Evolutionary conservation across 2,888 invertebrate genomes (phyloP).

Genomic region (Stenurella melanura): DNA sequence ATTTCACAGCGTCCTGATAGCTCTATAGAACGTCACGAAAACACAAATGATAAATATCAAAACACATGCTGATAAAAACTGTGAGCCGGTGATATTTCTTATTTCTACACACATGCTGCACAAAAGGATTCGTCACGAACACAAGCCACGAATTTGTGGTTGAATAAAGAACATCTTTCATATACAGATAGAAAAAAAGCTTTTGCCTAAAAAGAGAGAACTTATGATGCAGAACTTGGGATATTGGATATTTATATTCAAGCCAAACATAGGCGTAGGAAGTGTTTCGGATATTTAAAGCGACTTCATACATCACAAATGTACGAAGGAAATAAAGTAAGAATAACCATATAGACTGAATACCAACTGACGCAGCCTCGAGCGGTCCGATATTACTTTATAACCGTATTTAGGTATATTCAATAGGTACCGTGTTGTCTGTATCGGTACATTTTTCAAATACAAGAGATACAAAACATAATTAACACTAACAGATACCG

Average conservation of each 20-base stretch:
- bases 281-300: conserved; percentile 8
- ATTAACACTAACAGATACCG: too few species aligned
- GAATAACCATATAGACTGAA: background rate
- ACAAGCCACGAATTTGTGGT: conserved; percentile 37
- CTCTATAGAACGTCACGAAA: conserved; percentile 46
- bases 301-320: background rate
- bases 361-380: background rate
- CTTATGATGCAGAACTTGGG: conserved; percentile 36
- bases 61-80: conserved; percentile 57
- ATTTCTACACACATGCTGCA: conserved; percentile 45
- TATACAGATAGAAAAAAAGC: conserved; percentile 37
- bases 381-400: background rate
- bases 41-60: conserved; percentile 59
- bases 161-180: conserved; percentile 39
- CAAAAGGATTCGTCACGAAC: conserved; percentile 45
- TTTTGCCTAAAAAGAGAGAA: conserved; percentile 31
- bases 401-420: too few species aligned
- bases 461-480: too few species aligned
- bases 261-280: conserved; percentile 17
- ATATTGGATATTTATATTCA: conserved; percentile 41
- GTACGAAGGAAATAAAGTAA: background rate
- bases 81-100: conserved; percentile 50
- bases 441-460: too few species aligned
- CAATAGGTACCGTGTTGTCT: too few species aligned
- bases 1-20: conserved; percentile 47